Evolutionary conservation across 2,113 vertebrate species (phyloP), one percentile per base, ranked within the genome.

Genomic region (Rhegmatorhina hoffmannsi): DNA sequence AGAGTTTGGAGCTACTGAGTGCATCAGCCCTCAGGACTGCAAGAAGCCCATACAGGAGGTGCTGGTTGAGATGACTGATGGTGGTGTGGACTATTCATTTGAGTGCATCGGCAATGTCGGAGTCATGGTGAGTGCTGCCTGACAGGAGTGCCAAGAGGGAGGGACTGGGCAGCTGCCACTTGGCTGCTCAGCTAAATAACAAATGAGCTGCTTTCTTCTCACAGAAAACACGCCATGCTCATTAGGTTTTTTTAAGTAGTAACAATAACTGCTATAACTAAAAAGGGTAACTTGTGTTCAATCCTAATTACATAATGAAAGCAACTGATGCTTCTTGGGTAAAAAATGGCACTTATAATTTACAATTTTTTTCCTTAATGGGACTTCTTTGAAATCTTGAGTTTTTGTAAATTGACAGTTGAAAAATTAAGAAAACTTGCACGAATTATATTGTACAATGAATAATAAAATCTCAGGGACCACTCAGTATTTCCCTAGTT

Each of bases 51-150:
- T 98, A 67, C 98, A 98, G 89, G 98, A 98, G 76, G 98, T 97
- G 52, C 96, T 98, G 63, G 36, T 92, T 53, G 98, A 98, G 77
- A 95, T 98, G 97, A 98, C 98, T 0, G 97, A 98, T 1, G 98
- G 98, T 16, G 98, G 98, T 4, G 98, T 98, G 17, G 98, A 98
- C 74, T 98, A 97, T 49, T 98, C 98, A 1, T 98, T 98, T 40
- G 98, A 98, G 81, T 98, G 98, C 69, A 98, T 98, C 2, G 98
- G 98, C 13, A 98, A 98, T 1, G 98, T 98, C 18, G 92, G 96
- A 49, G 96, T 98, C 77, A 98, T 98, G 98, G 98, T 98, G 92
- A 97, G 98, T 91, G 10, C 31, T 31, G 13, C 10, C 0, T 38
- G 58, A 20, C 21, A 10, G 8, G 7, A 77, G 46, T 13, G 4